Evolutionary conservation across 2,113 vertebrate genomes (phyloP).

Genomic region (Ciconia stormi): DNA sequence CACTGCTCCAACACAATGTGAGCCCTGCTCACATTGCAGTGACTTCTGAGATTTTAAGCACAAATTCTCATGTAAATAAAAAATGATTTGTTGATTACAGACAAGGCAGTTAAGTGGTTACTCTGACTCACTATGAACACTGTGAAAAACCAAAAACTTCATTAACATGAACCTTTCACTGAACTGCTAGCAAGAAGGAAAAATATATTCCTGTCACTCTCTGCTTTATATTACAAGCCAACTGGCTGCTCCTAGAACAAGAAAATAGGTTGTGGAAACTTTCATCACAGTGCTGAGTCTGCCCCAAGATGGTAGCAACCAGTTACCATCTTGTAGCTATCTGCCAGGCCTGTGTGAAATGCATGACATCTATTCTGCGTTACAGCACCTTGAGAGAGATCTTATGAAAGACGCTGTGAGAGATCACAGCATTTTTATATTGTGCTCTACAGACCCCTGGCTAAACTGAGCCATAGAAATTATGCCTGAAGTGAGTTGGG

Average conservation of each 20-base stretch:
- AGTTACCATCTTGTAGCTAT: background rate
- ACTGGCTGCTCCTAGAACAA: background rate
- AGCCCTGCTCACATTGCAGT: background rate
- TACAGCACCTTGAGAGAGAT: background rate
- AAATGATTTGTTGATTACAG: background rate
- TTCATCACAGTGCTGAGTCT: background rate
- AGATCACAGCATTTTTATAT: background rate
- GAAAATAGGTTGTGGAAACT: background rate
- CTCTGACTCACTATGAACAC: background rate
- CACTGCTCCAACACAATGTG: background rate
- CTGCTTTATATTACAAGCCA: background rate
- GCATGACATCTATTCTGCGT: background rate
- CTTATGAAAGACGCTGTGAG: background rate
- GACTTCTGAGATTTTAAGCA: background rate
- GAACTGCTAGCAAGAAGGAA: background rate
- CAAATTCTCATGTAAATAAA: background rate
- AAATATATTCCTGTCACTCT: background rate
- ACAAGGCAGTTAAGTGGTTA: background rate
- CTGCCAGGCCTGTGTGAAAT: background rate
- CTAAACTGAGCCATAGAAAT: background rate
- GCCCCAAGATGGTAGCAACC: background rate
- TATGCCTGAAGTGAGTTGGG: background rate
- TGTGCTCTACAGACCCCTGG: background rate
- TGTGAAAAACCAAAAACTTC: background rate
- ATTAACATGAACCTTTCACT: background rate